A percentile compares a stretch with the other conserved stretches of the same genome.
phyloP scores from a whole-genome alignment of 2,888 invertebrate genomes.

The Deilephila elpenor region DNA sequence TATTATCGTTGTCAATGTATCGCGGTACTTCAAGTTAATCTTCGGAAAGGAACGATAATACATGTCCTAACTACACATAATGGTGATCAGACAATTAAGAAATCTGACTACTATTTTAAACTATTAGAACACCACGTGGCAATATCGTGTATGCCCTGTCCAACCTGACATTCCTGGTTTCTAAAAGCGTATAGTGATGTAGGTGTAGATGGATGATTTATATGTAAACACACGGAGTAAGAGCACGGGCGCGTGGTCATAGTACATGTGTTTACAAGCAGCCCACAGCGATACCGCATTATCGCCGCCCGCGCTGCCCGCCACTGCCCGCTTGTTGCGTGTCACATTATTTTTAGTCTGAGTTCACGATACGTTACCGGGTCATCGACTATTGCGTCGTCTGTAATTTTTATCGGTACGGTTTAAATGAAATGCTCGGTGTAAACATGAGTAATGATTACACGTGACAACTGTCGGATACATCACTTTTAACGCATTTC shows the following conservation, averaged over 20 bases:
- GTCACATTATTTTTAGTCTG: slow-evolving; percentile 39
- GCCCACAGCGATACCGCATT: slow-evolving; percentile 4
- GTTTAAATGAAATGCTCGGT: background rate
- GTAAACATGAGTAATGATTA: background rate
- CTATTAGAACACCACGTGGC: too few relatives aligned
- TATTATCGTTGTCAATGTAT: too few relatives aligned
- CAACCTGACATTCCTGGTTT: too few relatives aligned
- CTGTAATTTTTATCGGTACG: slow-evolving; percentile 17
- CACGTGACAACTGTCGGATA: background rate
- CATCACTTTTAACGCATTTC: background rate
- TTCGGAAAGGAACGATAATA: too few relatives aligned
- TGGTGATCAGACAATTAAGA: too few relatives aligned
- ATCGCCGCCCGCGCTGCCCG: slow-evolving; percentile 7
- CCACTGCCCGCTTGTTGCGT: slow-evolving; percentile 23
- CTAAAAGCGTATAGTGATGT: background rate
- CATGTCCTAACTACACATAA: too few relatives aligned
- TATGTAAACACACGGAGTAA: background rate
- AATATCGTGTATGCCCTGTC: too few relatives aligned
- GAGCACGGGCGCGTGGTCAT: background rate
- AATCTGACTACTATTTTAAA: too few relatives aligned
- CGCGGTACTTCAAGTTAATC: too few relatives aligned
- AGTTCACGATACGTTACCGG: slow-evolving; percentile 43
- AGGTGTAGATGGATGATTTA: background rate
- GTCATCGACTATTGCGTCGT: slow-evolving; percentile 47
- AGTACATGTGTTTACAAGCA: slow-evolving; percentile 20